Conservation (phyloP, 2,888 invertebrate genomes). For the Epinotia nisella region DNA sequence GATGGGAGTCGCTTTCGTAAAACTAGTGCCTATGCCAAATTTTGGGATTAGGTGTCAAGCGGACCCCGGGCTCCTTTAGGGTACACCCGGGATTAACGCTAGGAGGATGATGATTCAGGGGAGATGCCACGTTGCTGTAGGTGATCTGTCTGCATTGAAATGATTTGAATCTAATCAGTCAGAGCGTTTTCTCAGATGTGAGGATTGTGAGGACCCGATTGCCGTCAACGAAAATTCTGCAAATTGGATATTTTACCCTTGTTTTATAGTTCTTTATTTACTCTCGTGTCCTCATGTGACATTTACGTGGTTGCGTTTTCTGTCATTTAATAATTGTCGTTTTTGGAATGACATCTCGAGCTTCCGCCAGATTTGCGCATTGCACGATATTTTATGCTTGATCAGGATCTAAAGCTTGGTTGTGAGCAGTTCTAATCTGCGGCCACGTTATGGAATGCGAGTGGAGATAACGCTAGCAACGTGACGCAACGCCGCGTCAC, state of each 20-base stretch:
- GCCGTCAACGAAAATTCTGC: not conserved
- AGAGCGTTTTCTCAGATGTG: not conserved
- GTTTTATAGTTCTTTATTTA: not conserved
- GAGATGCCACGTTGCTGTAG: too few relatives aligned
- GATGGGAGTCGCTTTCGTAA: too few relatives aligned
- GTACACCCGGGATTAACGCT: too few relatives aligned
- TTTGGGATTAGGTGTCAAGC: too few relatives aligned
- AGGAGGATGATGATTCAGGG: too few relatives aligned
- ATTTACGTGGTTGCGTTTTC: not conserved
- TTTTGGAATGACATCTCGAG: not conserved
- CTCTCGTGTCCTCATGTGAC: not conserved
- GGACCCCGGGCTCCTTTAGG: too few relatives aligned
- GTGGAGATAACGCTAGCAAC: constrained; percentile 39
- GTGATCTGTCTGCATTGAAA: too few relatives aligned
- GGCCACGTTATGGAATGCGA: constrained; percentile 12
- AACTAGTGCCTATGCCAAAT: too few relatives aligned
- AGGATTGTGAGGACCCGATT: not conserved
- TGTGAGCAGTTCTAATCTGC: not conserved
- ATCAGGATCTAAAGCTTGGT: constrained; percentile 1
- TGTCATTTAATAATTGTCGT: too few relatives aligned
- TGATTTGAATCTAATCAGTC: not conserved
- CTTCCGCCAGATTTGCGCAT: not conserved
- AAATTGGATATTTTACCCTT: not conserved
- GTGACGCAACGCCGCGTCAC: constrained; percentile 58
- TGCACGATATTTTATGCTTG: not conserved